Evolutionary conservation across 1,140 invertebrate genomes (phyloP).

Genomic region (Halesus radiatus): DNA sequence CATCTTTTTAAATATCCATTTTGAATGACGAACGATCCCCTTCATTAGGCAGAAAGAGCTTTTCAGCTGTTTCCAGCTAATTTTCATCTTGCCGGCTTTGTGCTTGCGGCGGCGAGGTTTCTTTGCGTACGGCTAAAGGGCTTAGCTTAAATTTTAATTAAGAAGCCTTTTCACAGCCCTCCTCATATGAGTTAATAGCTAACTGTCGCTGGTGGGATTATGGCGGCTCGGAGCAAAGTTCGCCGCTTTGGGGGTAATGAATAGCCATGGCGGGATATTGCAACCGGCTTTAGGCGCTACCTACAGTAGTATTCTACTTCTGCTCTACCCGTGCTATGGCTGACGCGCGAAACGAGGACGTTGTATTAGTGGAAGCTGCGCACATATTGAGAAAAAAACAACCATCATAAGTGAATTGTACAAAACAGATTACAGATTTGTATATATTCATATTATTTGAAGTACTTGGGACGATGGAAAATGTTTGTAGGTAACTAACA

Average conservation of each 20-base stretch:
- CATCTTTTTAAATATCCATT: background rate
- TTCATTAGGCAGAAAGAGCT: background rate
- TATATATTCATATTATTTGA: too few species aligned
- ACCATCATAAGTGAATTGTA: too few species aligned
- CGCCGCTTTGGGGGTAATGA: conserved; percentile 24
- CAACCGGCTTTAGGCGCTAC: background rate
- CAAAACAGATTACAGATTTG: too few species aligned
- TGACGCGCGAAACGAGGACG: too few species aligned
- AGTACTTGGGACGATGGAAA: too few species aligned
- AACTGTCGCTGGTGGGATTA: conserved; percentile 45
- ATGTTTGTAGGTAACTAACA: too few species aligned
- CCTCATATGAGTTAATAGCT: conserved; percentile 41
- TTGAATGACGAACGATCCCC: conserved; percentile 4
- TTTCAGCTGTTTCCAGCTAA: background rate
- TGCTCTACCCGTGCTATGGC: too few species aligned
- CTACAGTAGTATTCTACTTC: too few species aligned
- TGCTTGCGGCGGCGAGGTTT: background rate
- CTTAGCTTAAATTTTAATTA: conserved; percentile 52
- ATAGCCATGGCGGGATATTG: background rate
- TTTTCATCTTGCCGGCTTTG: conserved; percentile 18
- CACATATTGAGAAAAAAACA: too few species aligned
- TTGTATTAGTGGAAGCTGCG: too few species aligned
- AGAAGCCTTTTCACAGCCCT: conserved; percentile 43
- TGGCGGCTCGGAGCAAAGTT: conserved; percentile 38
- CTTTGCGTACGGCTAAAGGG: conserved; percentile 38